Percentiles rank a stretch among this genome's conserved stretches.
phyloP scores from a whole-genome alignment of 2,797 vertebrate species.

The Lutjanus campechanus region DNA sequence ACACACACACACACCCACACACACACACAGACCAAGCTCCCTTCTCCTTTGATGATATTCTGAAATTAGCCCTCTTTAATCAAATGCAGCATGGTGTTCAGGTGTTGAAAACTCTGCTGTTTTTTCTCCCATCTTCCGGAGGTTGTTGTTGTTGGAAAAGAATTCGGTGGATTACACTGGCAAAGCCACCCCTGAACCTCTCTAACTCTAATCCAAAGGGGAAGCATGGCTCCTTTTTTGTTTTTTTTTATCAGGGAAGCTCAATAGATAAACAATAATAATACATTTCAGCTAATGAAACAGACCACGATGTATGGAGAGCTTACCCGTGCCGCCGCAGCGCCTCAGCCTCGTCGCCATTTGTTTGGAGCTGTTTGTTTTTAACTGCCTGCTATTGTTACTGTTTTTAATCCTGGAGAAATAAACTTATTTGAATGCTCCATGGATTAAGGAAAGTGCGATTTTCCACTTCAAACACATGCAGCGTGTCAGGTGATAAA shows the following conservation, averaged over 20 bases:
- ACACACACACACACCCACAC: constrained; percentile 13
- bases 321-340: constrained; percentile 72
- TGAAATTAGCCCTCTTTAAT: constrained; percentile 80
- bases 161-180: constrained; percentile 78
- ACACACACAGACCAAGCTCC: constrained; percentile 29
- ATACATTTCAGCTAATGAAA: constrained; percentile 79
- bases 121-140: constrained; percentile 59
- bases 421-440: constrained; percentile 83
- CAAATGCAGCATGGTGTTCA: constrained; percentile 70
- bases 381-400: constrained; percentile 83
- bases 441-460: constrained; percentile 84
- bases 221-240: constrained; percentile 55
- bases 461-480: constrained; percentile 85
- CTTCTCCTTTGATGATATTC: constrained; percentile 79
- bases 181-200: constrained; percentile 72
- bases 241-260: constrained; percentile 62
- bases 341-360: constrained; percentile 58
- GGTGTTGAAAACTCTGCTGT: constrained; percentile 72
- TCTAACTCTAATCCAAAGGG: constrained; percentile 78
- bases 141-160: constrained; percentile 73
- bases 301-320: constrained; percentile 74
- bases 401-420: constrained; percentile 83
- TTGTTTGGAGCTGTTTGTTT: constrained; percentile 83
- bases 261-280: constrained; percentile 84
- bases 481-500: constrained; percentile 75